Conservation (phyloP, 2,888 invertebrate genomes). For the Aquatica leii region DNA sequence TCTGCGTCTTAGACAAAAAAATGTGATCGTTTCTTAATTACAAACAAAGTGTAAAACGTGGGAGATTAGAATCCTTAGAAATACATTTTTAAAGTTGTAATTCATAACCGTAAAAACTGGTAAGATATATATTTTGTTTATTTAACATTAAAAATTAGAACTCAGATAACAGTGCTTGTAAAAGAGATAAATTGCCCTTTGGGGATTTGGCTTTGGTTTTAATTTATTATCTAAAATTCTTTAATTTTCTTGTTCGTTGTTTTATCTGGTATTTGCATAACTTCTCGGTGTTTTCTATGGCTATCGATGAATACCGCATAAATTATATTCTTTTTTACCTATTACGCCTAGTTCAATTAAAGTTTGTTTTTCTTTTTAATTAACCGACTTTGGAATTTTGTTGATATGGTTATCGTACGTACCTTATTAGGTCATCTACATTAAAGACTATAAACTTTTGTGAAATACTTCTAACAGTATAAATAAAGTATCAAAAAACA, state of each 20-base stretch:
- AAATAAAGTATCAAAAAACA: no score
- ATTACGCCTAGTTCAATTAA: not conserved
- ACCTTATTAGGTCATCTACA: no score
- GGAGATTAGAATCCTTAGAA: no score
- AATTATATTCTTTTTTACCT: slow-evolving; percentile 5
- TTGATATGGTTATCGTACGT: no score
- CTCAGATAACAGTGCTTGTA: slow-evolving; percentile 16
- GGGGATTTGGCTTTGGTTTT: slow-evolving; percentile 10
- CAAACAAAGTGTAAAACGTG: no score
- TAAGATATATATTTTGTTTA: not conserved
- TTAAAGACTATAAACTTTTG: no score
- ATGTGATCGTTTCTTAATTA: no score
- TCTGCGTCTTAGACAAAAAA: no score
- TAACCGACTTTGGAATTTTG: no score
- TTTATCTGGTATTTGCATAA: slow-evolving; percentile 10
- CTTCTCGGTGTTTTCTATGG: slow-evolving; percentile 3
- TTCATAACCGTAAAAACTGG: slow-evolving; percentile 17
- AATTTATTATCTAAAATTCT: slow-evolving; percentile 15
- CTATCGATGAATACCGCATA: slow-evolving; percentile 8
- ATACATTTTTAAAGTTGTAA: no score
- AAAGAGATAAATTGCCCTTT: slow-evolving; percentile 15
- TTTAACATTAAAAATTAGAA: slow-evolving; percentile 8
- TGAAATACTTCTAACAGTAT: no score
- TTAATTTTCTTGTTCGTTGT: not conserved
- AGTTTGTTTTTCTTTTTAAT: not conserved